phyloP scores from a whole-genome alignment of 2,113 vertebrate species.

The Xenotilapia caudafasciata region DNA sequence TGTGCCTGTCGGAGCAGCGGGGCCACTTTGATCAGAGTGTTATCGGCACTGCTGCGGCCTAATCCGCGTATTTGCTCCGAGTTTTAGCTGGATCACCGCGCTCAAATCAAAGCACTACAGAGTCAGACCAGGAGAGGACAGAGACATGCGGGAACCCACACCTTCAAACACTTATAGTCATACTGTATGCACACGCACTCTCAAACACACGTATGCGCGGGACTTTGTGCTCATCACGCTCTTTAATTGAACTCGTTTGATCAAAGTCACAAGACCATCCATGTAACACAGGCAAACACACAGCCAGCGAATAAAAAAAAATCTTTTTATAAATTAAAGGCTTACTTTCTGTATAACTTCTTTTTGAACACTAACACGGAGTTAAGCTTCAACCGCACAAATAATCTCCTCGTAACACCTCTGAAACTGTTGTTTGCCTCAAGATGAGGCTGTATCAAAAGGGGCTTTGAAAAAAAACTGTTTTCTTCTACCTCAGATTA shows the following conservation, averaged over 20 bases:
- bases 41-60: constrained; percentile 72
- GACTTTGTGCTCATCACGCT: neutral
- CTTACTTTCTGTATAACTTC: neutral
- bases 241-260: neutral
- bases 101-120: constrained; percentile 73
- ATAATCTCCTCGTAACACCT: neutral
- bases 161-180: constrained; percentile 14
- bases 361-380: neutral
- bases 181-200: constrained; percentile 25
- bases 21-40: constrained; percentile 75
- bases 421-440: constrained; percentile 9
- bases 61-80: constrained; percentile 75
- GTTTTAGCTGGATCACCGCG: constrained; percentile 74
- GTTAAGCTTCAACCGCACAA: neutral
- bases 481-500: constrained; percentile 6
- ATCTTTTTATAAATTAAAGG: neutral
- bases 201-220: neutral
- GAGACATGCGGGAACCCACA: constrained; percentile 61
- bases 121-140: constrained; percentile 57
- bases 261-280: neutral
- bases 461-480: neutral
- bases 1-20: constrained; percentile 61
- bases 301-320: neutral
- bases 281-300: neutral
- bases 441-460: neutral